These are phyloP conservation scores for Plutomurus gul DNA, from an alignment of 1,140 invertebrate species.

Conservation along the genomic window DNA sequence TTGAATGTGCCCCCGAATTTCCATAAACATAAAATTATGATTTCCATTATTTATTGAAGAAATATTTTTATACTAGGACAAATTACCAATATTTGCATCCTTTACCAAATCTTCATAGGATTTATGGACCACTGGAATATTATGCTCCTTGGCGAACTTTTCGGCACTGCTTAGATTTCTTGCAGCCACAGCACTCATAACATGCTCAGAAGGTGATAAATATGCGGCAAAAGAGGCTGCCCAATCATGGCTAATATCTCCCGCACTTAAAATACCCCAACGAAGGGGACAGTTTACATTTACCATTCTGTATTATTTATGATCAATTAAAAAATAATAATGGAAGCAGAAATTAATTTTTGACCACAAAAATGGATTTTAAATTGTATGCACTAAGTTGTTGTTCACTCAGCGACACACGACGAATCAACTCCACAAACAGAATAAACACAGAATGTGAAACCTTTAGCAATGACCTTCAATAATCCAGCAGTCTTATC, in stretches of 20 bases:
- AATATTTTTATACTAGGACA: background rate
- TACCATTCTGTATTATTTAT: too few relatives aligned
- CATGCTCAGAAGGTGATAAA: constrained; percentile 68
- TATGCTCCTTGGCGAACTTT: constrained; percentile 73
- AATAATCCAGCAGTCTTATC: too few relatives aligned
- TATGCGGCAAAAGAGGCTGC: constrained; percentile 68
- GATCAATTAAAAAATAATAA: too few relatives aligned
- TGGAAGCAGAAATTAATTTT: too few relatives aligned
- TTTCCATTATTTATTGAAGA: background rate
- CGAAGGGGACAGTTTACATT: constrained; percentile 53
- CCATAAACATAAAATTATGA: too few relatives aligned
- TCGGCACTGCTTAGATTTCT: constrained; percentile 70
- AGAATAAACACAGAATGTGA: too few relatives aligned
- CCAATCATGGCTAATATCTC: constrained; percentile 80
- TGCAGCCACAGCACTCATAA: constrained; percentile 74
- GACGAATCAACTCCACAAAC: too few relatives aligned
- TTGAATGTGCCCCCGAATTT: too few relatives aligned
- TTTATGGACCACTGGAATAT: constrained; percentile 71
- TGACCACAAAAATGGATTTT: too few relatives aligned
- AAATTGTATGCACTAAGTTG: too few relatives aligned
- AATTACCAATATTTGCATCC: constrained; percentile 74
- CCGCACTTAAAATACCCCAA: constrained; percentile 75
- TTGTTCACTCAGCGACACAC: too few relatives aligned
- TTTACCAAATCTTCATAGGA: constrained; percentile 75
- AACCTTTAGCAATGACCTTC: too few relatives aligned